phyloP scores from a whole-genome alignment of 53 echinoderm and acorn worm genomes.

The Apostichopus leukothele region DNA sequence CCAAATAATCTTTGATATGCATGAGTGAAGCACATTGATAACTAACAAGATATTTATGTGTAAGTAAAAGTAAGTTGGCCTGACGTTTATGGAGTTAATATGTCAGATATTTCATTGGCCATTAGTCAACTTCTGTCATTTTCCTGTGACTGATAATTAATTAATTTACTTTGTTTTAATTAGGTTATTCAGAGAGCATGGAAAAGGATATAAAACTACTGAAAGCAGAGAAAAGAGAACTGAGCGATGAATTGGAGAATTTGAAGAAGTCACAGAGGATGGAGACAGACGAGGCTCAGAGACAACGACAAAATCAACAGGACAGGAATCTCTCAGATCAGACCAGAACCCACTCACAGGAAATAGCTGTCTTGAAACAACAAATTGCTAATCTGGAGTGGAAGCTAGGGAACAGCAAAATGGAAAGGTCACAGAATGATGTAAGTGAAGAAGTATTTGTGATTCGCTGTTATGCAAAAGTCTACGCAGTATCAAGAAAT shows the following conservation, averaged over 20 bases:
- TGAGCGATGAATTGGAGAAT: slow-evolving; percentile 55
- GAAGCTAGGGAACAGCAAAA: slow-evolving; percentile 44
- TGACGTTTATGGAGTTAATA: not conserved
- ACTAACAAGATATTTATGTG: not conserved
- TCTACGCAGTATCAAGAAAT: too few species aligned
- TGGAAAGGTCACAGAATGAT: not conserved
- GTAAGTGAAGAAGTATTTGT: not conserved
- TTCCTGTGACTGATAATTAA: too few species aligned
- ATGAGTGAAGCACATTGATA: too few species aligned
- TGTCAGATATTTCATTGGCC: not conserved
- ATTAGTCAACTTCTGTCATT: too few species aligned
- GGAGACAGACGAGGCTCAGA: slow-evolving; percentile 54
- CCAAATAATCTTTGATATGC: not conserved
- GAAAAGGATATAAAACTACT: slow-evolving; percentile 80
- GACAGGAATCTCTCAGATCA: slow-evolving; percentile 58
- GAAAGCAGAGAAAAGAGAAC: slow-evolving; percentile 67
- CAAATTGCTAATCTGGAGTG: slow-evolving; percentile 70
- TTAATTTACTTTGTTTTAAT: too few species aligned
- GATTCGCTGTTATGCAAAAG: too few species aligned
- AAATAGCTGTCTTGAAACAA: slow-evolving; percentile 61
- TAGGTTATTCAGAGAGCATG: slow-evolving; percentile 77
- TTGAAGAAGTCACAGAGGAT: not conserved
- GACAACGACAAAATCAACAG: not conserved
- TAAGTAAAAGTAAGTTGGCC: too few species aligned
- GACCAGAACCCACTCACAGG: slow-evolving; percentile 61